Evolutionary conservation across 2,797 vertebrate species (phyloP), one percentile per base, ranked within the genome.

Genomic region (Chelidonichthys spinosus): DNA sequence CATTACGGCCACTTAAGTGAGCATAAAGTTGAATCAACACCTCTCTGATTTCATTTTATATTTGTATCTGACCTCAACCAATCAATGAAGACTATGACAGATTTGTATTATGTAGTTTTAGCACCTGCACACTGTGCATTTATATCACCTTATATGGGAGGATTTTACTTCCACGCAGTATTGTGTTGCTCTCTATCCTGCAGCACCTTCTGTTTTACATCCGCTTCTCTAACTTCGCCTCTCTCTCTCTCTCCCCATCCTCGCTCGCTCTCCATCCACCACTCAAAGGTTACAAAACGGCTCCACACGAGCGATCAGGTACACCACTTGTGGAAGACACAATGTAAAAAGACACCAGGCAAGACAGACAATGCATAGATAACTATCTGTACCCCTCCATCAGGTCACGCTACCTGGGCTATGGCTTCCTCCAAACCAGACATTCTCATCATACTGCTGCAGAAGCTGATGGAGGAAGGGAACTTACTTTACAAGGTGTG

Each of bases 391-490:
- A n/a, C 59, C 49, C 13, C 37, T 79, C 60, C 90, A 88, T 50
- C 94, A 99, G 98, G 98, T 93, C 98, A 99, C 13, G 98, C 98
- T 54, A 98, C 98, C 0, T 99, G 98, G 98, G 97, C 98, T 36
- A 98, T 99, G 98, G 98, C 98, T 64, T 99, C 98, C 37, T 98
- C 98, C 82, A 99, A 99, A 91, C 98, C 98, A 0, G 98, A 99
- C 86, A 97, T 99, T 79, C 95, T 99, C 77, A 95, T 99, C 83
- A 99, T 99, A 86, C 95, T 99, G 78, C 94, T 99, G 83, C 98
- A 99, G 95, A 99, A 99, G 85, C 93, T 99, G 81, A 98, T 99
- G 97, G 98, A 99, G 92, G 98, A 99, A 93, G 98, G 98, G 66
- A 99, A 99, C 90, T 61, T 95, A 39, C 94, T 99, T 61, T 99